Base-by-base conservation (phyloP, 2,797 vertebrate genomes). In the Spinus pinus region DNA sequence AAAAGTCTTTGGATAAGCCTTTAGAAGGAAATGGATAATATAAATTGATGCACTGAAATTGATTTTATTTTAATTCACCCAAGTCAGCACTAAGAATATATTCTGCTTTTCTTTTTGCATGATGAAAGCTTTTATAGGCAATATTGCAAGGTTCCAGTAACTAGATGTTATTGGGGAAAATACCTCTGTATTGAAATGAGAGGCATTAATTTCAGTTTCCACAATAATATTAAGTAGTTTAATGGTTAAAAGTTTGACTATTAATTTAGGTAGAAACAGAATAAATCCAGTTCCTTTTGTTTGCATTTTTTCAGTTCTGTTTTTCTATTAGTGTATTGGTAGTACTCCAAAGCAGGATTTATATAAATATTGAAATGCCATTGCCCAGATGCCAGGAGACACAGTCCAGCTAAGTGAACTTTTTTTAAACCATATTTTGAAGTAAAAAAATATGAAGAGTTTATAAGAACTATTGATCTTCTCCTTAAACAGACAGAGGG, bases 391-490 rank as follows among this genome's bases (percentile, higher is more conserved):
- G 71, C 56, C 79, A 88, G 39, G 31, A 30, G 54, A 33, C 57
- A 65, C 10, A 71, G 41, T 50, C 62, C 66, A 71, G 58, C 23
- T 49, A 64, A 47, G 46, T 10, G 44, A 92, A 56, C 23, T 53
- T 70, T 71, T 91, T 58, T 9, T 7, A 67, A 93, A 91, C 35
- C 69, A 1, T 50, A 51, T 87, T 93, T 90, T 93, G 31, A 89
- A 86, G 30, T 60, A 67, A 72, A 94, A 79, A 95, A 54, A 51
- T 11, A 35, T 49, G 18, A 86, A 41, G 25, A 27, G 27, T 90
- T 95, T 94, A 53, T 92, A 56, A 91, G 41, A 90, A 28, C 33
- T 67, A 92, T 86, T 91, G 84, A 94, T 92, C 53, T 61, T 61
- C 65, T 81, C 56, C 51, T 93, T 70, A 92, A 94, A 90, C 30